These are phyloP conservation scores for Nebria salina DNA, from an alignment of 2,888 invertebrate species.

Conservation along the genomic window DNA sequence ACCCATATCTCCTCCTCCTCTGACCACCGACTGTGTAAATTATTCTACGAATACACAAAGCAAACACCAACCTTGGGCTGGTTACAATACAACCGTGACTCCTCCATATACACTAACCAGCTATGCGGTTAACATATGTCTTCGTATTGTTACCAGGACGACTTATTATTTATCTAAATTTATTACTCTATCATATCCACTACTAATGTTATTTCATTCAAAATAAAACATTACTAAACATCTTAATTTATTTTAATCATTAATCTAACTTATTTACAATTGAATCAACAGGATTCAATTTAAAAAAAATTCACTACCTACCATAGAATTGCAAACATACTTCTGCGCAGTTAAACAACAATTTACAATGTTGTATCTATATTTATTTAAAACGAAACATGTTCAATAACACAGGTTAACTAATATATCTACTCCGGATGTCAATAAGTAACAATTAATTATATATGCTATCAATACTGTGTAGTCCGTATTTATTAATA, in stretches of 20 bases:
- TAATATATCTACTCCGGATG: not conserved
- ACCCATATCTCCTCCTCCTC: constrained; percentile 43
- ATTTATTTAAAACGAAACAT: not conserved
- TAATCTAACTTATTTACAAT: too few species aligned
- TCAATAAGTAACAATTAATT: not conserved
- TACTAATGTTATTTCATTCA: not conserved
- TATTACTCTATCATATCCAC: not conserved
- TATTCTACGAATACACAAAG: constrained; percentile 42
- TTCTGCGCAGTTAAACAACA: not conserved
- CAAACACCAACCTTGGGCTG: constrained; percentile 15
- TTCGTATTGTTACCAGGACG: not conserved
- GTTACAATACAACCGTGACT: constrained; percentile 13
- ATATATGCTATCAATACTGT: not conserved
- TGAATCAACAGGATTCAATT: too few species aligned
- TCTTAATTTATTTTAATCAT: too few species aligned
- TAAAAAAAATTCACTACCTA: too few species aligned
- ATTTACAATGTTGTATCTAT: not conserved
- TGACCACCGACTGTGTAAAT: constrained; percentile 28
- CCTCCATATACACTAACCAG: not conserved
- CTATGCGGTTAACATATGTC: not conserved
- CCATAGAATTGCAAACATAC: too few species aligned
- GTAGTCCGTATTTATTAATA: not conserved
- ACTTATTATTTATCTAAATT: not conserved
- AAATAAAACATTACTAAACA: too few species aligned
- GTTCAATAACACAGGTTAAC: not conserved